Conservation (phyloP, 2,888 invertebrate species). For the Prosapia bicincta region DNA sequence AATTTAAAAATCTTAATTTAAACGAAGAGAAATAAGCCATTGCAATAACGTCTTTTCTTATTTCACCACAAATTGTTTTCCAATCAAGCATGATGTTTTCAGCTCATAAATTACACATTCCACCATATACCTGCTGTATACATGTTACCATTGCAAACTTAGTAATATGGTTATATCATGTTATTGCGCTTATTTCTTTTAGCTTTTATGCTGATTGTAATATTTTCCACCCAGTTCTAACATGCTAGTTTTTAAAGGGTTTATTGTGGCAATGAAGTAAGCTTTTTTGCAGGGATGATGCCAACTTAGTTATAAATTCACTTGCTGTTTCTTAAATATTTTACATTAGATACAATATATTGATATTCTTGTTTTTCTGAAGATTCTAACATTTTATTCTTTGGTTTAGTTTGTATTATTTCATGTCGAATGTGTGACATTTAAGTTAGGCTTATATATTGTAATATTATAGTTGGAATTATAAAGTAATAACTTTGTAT, state of each 20-base stretch:
- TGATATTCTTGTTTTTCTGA: neutral
- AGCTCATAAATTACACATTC: too few relatives aligned
- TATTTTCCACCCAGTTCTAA: neutral
- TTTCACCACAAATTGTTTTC: too few relatives aligned
- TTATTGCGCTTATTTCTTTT: neutral
- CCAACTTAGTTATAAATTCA: neutral
- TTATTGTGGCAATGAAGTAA: neutral
- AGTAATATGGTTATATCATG: neutral
- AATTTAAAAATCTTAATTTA: too few relatives aligned
- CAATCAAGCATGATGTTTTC: too few relatives aligned
- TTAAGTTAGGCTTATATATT: neutral
- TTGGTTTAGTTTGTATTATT: neutral
- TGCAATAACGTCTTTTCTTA: too few relatives aligned
- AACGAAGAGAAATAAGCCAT: too few relatives aligned
- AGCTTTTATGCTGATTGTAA: neutral
- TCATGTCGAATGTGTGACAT: neutral
- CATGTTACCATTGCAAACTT: neutral
- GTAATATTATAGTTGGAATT: neutral
- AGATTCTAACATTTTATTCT: neutral
- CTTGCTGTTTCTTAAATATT: neutral
- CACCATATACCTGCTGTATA: neutral
- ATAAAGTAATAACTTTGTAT: neutral
- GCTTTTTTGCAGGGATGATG: neutral
- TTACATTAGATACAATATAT: neutral
- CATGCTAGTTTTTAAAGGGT: neutral